phyloP scores from a whole-genome alignment of 2,888 invertebrate species.

The Idaea aversata region DNA sequence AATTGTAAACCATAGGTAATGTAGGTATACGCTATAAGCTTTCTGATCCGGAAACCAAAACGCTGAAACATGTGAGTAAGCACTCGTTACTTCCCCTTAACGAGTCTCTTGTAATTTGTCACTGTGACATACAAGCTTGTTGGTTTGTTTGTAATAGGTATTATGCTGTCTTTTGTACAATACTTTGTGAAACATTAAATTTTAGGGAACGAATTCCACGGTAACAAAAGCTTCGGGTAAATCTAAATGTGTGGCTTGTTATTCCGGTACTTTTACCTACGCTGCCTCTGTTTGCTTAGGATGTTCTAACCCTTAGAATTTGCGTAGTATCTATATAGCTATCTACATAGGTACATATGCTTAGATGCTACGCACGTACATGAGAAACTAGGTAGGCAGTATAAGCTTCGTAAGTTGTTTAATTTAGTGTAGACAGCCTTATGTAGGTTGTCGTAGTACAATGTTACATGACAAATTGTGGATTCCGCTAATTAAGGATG shows the following conservation, averaged over 20 bases:
- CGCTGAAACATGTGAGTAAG: slow-evolving; percentile 24
- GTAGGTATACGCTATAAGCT: slow-evolving; percentile 11
- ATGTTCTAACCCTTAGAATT: slow-evolving; percentile 31
- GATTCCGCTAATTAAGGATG: slow-evolving; percentile 1
- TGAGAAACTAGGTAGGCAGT: slow-evolving; percentile 10
- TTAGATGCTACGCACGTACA: slow-evolving; percentile 22
- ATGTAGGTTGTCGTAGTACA: slow-evolving; percentile 1
- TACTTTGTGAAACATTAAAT: slow-evolving; percentile 7
- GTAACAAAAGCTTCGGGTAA: slow-evolving; percentile 9
- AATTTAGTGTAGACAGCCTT: background rate
- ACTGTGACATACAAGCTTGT: slow-evolving; percentile 21
- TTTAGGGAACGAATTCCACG: slow-evolving; percentile 10
- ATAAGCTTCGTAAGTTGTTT: background rate
- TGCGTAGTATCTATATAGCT: slow-evolving; percentile 17
- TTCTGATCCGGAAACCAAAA: slow-evolving; percentile 29
- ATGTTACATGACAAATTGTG: background rate
- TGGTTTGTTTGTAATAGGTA: slow-evolving; percentile 3
- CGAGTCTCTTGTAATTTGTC: slow-evolving; percentile 28
- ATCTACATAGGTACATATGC: slow-evolving; percentile 20
- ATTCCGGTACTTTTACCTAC: slow-evolving; percentile 16
- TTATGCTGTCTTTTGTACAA: background rate
- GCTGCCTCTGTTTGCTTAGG: slow-evolving; percentile 41
- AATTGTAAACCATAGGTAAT: slow-evolving; percentile 4
- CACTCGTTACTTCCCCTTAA: slow-evolving; percentile 20
- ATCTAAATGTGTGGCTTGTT: slow-evolving; percentile 8